Evolutionary conservation across 2,113 vertebrate species (phyloP).

Genomic region (Amazona guildingii): DNA sequence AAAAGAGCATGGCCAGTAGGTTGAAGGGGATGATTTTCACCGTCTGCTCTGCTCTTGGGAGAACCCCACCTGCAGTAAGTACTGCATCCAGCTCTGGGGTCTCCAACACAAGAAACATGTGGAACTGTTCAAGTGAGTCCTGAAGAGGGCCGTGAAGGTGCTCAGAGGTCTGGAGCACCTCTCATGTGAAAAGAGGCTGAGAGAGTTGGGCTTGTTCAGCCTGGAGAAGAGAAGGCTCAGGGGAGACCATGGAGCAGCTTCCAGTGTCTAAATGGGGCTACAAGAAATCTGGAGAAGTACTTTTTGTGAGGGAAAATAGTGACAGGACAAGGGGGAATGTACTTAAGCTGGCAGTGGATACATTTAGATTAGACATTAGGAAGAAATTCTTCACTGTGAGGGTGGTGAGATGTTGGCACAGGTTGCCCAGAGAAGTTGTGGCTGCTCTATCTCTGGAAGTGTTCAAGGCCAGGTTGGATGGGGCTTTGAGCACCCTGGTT

Average conservation of each 20-base stretch:
- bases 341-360: background rate
- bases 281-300: background rate
- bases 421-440: background rate
- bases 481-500: background rate
- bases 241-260: background rate
- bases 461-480: background rate
- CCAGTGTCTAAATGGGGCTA: background rate
- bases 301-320: background rate
- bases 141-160: background rate
- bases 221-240: background rate
- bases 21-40: background rate
- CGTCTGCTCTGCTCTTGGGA: background rate
- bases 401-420: background rate
- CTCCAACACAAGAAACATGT: background rate
- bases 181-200: background rate
- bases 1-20: background rate
- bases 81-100: background rate
- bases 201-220: background rate
- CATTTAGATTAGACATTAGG: background rate
- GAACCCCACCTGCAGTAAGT: background rate
- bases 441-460: background rate
- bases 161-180: background rate
- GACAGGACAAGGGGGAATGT: background rate
- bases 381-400: background rate
- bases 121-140: background rate